Percentiles rank a stretch among this genome's conserved stretches.
Evolutionary conservation across 2,113 vertebrate species (phyloP).

Genomic region (Tragelaphus buxtoni): DNA sequence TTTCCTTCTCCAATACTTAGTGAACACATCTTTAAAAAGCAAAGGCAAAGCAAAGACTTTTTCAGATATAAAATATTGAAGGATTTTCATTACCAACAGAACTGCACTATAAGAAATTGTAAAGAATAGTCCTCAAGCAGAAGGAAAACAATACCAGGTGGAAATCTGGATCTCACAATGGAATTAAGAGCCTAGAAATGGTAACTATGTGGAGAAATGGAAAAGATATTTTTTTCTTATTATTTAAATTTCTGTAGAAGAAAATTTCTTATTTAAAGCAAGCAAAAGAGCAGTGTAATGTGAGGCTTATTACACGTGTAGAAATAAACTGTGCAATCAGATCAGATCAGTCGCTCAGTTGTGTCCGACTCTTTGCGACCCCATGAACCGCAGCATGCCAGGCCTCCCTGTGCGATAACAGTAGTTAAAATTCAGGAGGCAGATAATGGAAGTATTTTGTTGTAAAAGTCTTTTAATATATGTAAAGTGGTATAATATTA

Average conservation of each 20-base stretch:
- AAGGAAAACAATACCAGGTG: not conserved
- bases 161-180: not conserved
- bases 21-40: not conserved
- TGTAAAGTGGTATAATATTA: not conserved
- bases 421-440: not conserved
- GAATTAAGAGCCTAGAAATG: not conserved
- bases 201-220: not conserved
- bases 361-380: too few species aligned
- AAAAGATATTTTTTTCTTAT: not conserved
- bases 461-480: not conserved
- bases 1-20: not conserved
- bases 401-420: not conserved
- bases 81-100: not conserved
- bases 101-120: not conserved
- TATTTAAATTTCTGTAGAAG: not conserved
- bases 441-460: not conserved
- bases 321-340: not conserved
- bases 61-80: not conserved
- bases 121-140: not conserved
- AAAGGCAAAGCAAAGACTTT: not conserved
- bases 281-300: not conserved
- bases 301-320: not conserved
- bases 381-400: too few species aligned
- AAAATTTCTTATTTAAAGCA: not conserved
- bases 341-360: too few species aligned